Percentiles rank a stretch among this genome's conserved stretches.
Conservation (phyloP, 2,113 vertebrate genomes). For the Argyrosomus japonicus region DNA sequence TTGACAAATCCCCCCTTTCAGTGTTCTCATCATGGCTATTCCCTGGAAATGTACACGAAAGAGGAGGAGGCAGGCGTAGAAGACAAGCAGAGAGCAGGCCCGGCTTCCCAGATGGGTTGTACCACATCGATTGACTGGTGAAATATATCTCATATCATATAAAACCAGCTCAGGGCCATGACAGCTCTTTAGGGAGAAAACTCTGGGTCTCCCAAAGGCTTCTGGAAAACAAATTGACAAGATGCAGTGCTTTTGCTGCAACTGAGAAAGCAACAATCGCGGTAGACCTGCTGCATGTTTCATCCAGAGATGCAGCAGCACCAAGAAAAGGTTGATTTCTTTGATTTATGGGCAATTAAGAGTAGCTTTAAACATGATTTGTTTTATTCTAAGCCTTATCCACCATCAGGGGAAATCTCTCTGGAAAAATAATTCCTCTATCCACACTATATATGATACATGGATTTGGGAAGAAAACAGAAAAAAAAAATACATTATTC, state of each 20-base stretch:
- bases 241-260: slow-evolving; percentile 42
- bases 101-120: slow-evolving; percentile 74
- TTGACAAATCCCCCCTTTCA: slow-evolving; percentile 78
- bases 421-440: neutral
- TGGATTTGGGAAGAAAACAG: neutral
- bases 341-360: slow-evolving; percentile 62
- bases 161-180: slow-evolving; percentile 71
- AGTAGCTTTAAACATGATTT: slow-evolving; percentile 53
- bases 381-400: slow-evolving; percentile 30
- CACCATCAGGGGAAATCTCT: slow-evolving; percentile 52
- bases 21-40: slow-evolving; percentile 78
- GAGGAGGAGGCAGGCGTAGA: slow-evolving; percentile 60
- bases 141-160: slow-evolving; percentile 81
- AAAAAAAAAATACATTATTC: slow-evolving; percentile 10
- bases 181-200: slow-evolving; percentile 72
- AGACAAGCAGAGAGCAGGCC: slow-evolving; percentile 69
- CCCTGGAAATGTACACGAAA: slow-evolving; percentile 75
- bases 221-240: slow-evolving; percentile 69
- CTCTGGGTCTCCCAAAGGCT: slow-evolving; percentile 55
- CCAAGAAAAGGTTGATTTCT: slow-evolving; percentile 9
- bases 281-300: slow-evolving; percentile 25
- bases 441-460: slow-evolving; percentile 3
- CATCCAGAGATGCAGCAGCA: slow-evolving; percentile 13
- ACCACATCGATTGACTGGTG: slow-evolving; percentile 81
- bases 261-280: slow-evolving; percentile 32